Percentiles rank a stretch among this genome's conserved stretches.
phyloP scores from a whole-genome alignment of 2,797 vertebrate species.

The Betta splendens region DNA sequence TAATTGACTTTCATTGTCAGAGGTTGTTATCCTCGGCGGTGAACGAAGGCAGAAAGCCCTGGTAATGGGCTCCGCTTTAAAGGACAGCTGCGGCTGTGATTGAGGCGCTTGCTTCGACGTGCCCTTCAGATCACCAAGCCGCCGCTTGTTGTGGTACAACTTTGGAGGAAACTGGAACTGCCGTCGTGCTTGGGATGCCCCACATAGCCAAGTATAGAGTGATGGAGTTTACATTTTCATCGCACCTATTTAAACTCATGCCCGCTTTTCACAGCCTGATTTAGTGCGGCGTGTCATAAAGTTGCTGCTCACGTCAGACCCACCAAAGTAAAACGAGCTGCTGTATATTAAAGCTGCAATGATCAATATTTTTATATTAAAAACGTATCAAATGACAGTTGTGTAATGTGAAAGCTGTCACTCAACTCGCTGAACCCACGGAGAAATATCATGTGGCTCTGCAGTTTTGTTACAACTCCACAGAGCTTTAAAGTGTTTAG shows the following conservation, averaged over 20 bases:
- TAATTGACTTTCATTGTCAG: slow-evolving; percentile 80
- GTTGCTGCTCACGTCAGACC: slow-evolving; percentile 40
- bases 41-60: slow-evolving; percentile 56
- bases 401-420: background rate
- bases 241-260: slow-evolving; percentile 69
- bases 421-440: background rate
- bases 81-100: slow-evolving; percentile 66
- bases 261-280: slow-evolving; percentile 53
- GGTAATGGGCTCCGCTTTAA: slow-evolving; percentile 64
- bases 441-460: background rate
- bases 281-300: slow-evolving; percentile 53
- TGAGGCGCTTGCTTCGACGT: slow-evolving; percentile 56
- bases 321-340: slow-evolving; percentile 20
- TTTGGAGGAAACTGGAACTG: slow-evolving; percentile 48
- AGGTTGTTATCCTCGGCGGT: slow-evolving; percentile 62
- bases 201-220: slow-evolving; percentile 54
- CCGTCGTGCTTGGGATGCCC: slow-evolving; percentile 48
- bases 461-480: background rate
- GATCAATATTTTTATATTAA: slow-evolving; percentile 7
- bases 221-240: slow-evolving; percentile 65
- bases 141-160: slow-evolving; percentile 58
- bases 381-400: slow-evolving; percentile 2
- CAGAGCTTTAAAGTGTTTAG: background rate
- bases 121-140: slow-evolving; percentile 65
- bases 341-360: slow-evolving; percentile 2